Base-by-base conservation (phyloP, 2,113 vertebrate genomes). In the Gallinago undulata region DNA sequence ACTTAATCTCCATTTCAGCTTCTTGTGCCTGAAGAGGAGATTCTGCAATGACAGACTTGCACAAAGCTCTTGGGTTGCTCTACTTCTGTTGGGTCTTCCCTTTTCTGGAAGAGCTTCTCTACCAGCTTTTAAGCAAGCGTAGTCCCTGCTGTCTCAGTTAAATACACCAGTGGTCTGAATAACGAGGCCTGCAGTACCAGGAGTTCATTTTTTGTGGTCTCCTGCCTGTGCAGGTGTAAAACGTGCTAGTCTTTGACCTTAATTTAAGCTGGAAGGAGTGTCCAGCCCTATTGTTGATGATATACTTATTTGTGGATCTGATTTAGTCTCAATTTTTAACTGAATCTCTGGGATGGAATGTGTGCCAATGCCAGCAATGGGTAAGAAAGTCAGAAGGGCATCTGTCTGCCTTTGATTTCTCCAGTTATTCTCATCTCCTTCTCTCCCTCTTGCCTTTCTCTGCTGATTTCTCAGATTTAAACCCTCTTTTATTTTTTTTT, bases 21-120 rank as follows among this genome's bases (percentile, higher is more conserved):
- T 33, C 55, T 60, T 60, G 63, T 68, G 53, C 48, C 59, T 60
- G 68, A 66, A 27, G n/a, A 83, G 80, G 75, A 79, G 48, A 24
- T 73, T 41, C 35, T 80, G 23, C 3, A 2, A 48, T 7, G 13
- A 13, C 45, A 82, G 56, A 47, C 64, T 31, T 63, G 47, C 22
- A 1, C 4, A 39, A 45, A 79, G 25, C 13, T 68, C 63, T 83
- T 21, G 41, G 45, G 35, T 48, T 50, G 43, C 95, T 97, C 80
- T 21, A 21, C 79, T 95, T 97, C 96, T 92, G 62, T 73, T 88
- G 94, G 93, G 74, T 47, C 43, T 63, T 31, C 25, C 11, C 21
- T 33, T 22, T 64, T 87, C 37, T 67, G 48, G 33, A 59, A 16
- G 27, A 74, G 56, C 84, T 82, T 56, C 19, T 64, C 13, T 35